Percentiles rank a stretch among this genome's conserved stretches.
Conservation (phyloP, 53 echinoderm and acorn worm genomes). For the Henricia sp. region DNA sequence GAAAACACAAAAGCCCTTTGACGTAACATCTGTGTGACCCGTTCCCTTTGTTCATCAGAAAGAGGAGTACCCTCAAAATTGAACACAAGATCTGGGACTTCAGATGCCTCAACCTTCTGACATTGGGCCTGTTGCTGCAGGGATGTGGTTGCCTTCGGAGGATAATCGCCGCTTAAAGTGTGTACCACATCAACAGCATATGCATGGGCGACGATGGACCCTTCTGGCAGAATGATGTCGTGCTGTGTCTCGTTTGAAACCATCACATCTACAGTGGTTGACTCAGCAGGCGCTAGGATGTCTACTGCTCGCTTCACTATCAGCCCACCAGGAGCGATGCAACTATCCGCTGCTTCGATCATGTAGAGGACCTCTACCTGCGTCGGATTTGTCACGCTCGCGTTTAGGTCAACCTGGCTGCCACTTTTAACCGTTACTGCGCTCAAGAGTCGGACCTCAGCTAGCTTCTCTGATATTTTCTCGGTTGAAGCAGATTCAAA, state of each 20-base stretch:
- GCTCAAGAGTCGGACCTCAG: background rate
- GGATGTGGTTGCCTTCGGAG: background rate
- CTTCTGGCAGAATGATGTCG: conserved; percentile 35
- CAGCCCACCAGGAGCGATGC: conserved; percentile 12
- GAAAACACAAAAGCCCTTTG: background rate
- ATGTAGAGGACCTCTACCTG: conserved; percentile 16
- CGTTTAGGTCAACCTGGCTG: background rate
- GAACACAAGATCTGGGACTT: background rate
- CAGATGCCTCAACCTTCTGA: background rate
- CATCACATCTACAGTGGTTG: background rate
- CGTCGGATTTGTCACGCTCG: background rate
- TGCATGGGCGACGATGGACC: conserved; percentile 18
- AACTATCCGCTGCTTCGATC: conserved; percentile 47
- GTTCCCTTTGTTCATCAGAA: conserved; percentile 10
- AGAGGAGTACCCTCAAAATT: conserved; percentile 54
- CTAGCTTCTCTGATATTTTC: background rate
- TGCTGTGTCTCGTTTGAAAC: conserved; percentile 29
- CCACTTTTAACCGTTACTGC: background rate
- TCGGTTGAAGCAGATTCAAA: background rate
- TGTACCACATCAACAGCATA: conserved; percentile 11
- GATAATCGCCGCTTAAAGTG: background rate
- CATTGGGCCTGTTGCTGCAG: background rate
- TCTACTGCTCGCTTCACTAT: background rate
- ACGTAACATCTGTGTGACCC: conserved; percentile 7
- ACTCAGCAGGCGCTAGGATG: background rate